phyloP scores from a whole-genome alignment of 2,797 vertebrate species.

The Hydrocynus forskahlii region DNA sequence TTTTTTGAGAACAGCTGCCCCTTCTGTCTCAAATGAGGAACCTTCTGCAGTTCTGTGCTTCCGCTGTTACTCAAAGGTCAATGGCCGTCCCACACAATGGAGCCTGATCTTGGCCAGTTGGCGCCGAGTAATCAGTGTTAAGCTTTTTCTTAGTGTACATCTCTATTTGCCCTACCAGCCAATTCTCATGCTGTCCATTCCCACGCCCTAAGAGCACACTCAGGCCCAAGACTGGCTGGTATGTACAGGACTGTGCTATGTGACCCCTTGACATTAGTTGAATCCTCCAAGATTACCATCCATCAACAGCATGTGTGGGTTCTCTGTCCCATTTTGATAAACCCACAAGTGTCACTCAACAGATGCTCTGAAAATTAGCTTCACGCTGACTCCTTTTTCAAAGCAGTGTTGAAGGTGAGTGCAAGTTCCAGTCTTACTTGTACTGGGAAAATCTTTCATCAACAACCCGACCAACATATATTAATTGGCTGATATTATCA shows the following conservation, averaged over 20 bases:
- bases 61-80: conserved; percentile 57
- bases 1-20: conserved; percentile 19
- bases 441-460: too few species aligned
- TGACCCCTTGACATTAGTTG: conserved; percentile 61
- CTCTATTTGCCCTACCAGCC: conserved; percentile 10
- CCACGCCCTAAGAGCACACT: conserved; percentile 64
- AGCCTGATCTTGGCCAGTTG: conserved; percentile 68
- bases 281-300: conserved; percentile 56
- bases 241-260: conserved; percentile 44
- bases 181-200: conserved; percentile 45
- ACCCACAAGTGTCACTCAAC: conserved; percentile 44
- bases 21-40: conserved; percentile 35
- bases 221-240: conserved; percentile 33
- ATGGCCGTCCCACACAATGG: conserved; percentile 66
- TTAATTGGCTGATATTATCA: too few species aligned
- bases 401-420: conserved; percentile 51
- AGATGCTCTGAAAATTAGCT: conserved; percentile 44
- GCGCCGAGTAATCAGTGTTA: conserved; percentile 63
- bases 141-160: conserved; percentile 30
- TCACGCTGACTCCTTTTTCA: conserved; percentile 7
- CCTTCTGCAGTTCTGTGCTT: conserved; percentile 61
- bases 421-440: too few species aligned
- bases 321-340: conserved; percentile 45
- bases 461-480: too few species aligned
- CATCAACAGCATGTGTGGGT: conserved; percentile 13